A percentile compares a stretch with the other conserved stretches of the same genome.
These are phyloP conservation scores for Coenobita brevimanus DNA, from an alignment of 1,140 invertebrate genomes.

Conservation along the genomic window DNA sequence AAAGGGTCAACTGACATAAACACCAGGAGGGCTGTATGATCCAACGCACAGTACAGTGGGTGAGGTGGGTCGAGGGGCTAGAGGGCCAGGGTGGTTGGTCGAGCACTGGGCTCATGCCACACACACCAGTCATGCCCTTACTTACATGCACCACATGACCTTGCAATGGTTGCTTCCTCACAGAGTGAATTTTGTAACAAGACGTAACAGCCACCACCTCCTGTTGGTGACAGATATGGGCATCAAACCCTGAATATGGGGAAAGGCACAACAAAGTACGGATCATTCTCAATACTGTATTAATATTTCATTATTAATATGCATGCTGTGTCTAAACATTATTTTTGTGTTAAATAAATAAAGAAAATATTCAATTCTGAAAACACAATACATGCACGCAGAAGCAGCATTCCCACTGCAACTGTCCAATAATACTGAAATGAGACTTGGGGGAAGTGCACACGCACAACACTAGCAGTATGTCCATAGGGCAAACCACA, in stretches of 20 bases:
- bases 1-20: too few species aligned
- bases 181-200: slow-evolving; percentile 55
- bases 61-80: too few species aligned
- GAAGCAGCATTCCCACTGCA: too few species aligned
- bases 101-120: slow-evolving; percentile 45
- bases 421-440: too few species aligned
- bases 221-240: slow-evolving; percentile 60
- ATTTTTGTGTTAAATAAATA: background rate
- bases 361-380: too few species aligned
- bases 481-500: too few species aligned
- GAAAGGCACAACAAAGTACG: background rate
- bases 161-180: slow-evolving; percentile 51
- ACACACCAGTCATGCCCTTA: slow-evolving; percentile 37
- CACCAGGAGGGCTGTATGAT: slow-evolving; percentile 25
- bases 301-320: background rate
- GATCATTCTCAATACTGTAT: too few species aligned
- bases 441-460: too few species aligned
- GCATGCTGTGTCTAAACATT: background rate
- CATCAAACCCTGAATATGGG: slow-evolving; percentile 23
- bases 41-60: too few species aligned
- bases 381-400: too few species aligned
- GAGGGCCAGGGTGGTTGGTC: slow-evolving; percentile 32
- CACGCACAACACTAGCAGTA: too few species aligned
- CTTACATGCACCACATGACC: slow-evolving; percentile 61
- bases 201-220: slow-evolving; percentile 52